Evolutionary conservation across 2,113 vertebrate genomes (phyloP), one percentile per base, ranked within the genome.

Genomic region (Penelope pileata): DNA sequence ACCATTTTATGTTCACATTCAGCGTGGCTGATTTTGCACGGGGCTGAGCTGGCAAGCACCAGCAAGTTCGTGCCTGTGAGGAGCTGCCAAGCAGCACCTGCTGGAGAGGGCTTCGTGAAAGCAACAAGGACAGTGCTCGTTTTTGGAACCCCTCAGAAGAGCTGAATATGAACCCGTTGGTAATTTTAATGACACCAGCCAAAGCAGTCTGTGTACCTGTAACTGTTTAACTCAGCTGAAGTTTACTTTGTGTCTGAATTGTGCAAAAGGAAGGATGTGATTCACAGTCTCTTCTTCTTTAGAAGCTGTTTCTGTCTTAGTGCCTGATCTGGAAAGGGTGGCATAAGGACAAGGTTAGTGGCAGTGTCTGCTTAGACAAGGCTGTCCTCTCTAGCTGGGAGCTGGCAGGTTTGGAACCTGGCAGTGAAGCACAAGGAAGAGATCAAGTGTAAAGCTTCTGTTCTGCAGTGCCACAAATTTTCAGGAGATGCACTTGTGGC

Each of bases 321-420:
- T 0, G 1, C 2, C 0, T 23, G 18, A 21, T 43, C 30, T 80
- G 67, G 38, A 32, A 70, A 38, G 24, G 21, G 22, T 79, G 56
- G 5, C 5, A 1, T 8, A 5, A 16, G 21, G 6, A 10, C 19
- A 10, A 34, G 16, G 18, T 26, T 51, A 16, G 40, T 43, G 34
- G 43, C 43, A n/a, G 42, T 7, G 22, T 6, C 42, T 74, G 36
- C 38, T 51, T 42, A 30, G n/a, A 48, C n/a, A 40, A 18, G 26
- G 26, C 27, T 60, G 12, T 76, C n/a, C 27, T 19, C n/a, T 34
- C 26, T 43, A 45, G 12, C 72, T 76, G 50, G n/a, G 29, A 23
- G 22, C 12, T 73, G 42, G 34, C 56, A 60, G 43, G 21, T 47
- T 27, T 34, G 26, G 47, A 47, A 15, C 73, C 34, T 13, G n/a